phyloP scores from a whole-genome alignment of 2,113 vertebrate genomes.

The Cyphotilapia sp. region DNA sequence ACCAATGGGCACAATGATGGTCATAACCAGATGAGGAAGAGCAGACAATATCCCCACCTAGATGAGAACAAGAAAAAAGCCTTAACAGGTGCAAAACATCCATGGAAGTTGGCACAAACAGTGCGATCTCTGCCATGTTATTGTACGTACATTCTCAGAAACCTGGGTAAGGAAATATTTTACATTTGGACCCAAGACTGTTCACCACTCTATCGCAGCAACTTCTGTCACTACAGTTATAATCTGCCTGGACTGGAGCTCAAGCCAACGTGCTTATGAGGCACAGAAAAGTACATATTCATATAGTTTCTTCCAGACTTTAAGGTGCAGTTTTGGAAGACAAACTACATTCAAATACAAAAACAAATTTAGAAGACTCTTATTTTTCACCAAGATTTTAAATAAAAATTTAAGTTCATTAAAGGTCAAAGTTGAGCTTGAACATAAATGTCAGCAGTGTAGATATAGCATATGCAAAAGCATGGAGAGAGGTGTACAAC shows the following conservation, averaged over 20 bases:
- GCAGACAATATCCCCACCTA: slow-evolving; percentile 83
- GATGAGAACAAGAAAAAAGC: not conserved
- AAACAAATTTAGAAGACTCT: not conserved
- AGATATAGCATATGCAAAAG: not conserved
- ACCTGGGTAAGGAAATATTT: not conserved
- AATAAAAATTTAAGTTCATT: not conserved
- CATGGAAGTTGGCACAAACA: not conserved
- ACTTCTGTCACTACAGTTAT: not conserved
- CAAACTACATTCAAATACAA: not conserved
- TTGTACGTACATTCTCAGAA: not conserved
- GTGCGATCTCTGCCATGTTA: not conserved
- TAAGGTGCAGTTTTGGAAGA: not conserved
- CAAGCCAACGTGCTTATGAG: not conserved
- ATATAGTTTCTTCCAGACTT: not conserved
- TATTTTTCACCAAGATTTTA: not conserved
- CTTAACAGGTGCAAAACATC: not conserved
- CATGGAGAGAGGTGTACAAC: not conserved
- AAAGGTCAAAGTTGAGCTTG: not conserved
- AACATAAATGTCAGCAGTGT: not conserved
- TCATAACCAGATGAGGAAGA: slow-evolving; percentile 89
- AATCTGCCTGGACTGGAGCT: not conserved
- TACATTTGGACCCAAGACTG: not conserved
- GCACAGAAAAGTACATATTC: not conserved
- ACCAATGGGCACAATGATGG: slow-evolving; percentile 86
- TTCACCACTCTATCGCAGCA: not conserved